Evolutionary conservation across 1,140 invertebrate species (phyloP), one percentile per base, ranked within the genome.

Genomic region (Arion vulgaris): DNA sequence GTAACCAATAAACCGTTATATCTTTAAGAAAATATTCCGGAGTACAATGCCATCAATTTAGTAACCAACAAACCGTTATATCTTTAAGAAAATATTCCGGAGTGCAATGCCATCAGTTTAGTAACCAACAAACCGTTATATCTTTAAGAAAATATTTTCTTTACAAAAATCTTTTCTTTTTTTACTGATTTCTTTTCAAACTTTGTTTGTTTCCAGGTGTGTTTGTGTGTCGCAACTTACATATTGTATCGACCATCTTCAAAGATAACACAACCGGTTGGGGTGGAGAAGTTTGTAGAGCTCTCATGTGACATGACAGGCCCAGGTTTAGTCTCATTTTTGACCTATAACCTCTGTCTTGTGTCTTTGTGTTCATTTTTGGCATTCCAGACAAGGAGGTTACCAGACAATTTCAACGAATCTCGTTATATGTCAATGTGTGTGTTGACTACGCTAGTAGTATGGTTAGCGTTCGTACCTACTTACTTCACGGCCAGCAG

Each of bases 291-390:
- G n/a, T 84, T 78, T 68, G 87, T 88, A 51, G 86, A 87, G 81
- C 75, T 83, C 1, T 76, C 62, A 51, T 86, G 86, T 53, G 66
- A 83, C 34, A 4, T 85, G 41, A 53, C 82, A n/a, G 78, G 84
- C 7, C 34, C 53, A 7, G 80, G 81, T 32, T 36, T 86, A 38
- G 32, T 53, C 74, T 74, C 83, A 49, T 85, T 85, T 76, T 82
- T 98, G 92, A 95, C 95, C 86, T 98, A 97, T 94, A 97, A 97
- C 0, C 96, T 97, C 85, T 93, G 97, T 41, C 93, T 98, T 45
- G 96, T 97, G 84, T 92, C 97, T 23, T 94, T 97, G 7, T 97
- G 97, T 91, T 97, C 96, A 0, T 94, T 97, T 23, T 97, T 97
- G 90, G 97, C 97, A 7, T 95, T 98, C 0, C 94, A 97, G 72